phyloP scores from a whole-genome alignment of 1,140 invertebrate genomes.

The Drosophila leontia region DNA sequence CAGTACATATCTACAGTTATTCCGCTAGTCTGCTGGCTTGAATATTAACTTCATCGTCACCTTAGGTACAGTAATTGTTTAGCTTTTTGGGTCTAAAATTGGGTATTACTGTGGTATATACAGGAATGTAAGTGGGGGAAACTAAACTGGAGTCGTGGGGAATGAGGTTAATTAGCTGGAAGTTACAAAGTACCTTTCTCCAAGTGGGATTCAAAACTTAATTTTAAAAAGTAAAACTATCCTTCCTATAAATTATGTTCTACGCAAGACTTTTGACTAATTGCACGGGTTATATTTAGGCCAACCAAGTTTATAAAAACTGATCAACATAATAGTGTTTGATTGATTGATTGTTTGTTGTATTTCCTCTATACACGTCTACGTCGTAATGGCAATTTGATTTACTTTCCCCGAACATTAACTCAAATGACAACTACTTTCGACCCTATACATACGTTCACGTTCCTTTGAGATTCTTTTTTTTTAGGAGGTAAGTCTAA shows the following conservation, averaged over 20 bases:
- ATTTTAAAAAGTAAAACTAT: constrained; percentile 50
- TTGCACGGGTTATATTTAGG: constrained; percentile 67
- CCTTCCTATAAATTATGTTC: constrained; percentile 59
- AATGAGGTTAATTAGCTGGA: constrained; percentile 53
- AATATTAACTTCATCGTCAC: constrained; percentile 59
- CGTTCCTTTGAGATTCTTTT: constrained; percentile 64
- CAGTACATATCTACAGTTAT: constrained; percentile 81
- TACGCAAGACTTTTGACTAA: constrained; percentile 78
- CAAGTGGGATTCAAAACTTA: constrained; percentile 26
- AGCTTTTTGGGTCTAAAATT: constrained; percentile 60
- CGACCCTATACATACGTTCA: constrained; percentile 19
- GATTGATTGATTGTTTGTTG: constrained; percentile 60
- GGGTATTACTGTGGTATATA: constrained; percentile 60
- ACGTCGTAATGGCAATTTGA: constrained; percentile 47
- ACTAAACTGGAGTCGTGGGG: constrained; percentile 30
- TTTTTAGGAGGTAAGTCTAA: constrained; percentile 68
- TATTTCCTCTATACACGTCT: constrained; percentile 41
- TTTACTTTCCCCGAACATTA: constrained; percentile 23
- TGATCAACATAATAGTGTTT: constrained; percentile 64
- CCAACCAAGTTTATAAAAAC: constrained; percentile 62
- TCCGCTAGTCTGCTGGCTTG: constrained; percentile 50
- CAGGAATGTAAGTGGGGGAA: constrained; percentile 53
- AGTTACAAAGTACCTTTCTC: constrained; percentile 19
- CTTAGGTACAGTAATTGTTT: constrained; percentile 76
- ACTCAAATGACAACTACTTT: constrained; percentile 44